Conservation (phyloP, 2,797 vertebrate genomes). For the Artibeus jamaicensis region DNA sequence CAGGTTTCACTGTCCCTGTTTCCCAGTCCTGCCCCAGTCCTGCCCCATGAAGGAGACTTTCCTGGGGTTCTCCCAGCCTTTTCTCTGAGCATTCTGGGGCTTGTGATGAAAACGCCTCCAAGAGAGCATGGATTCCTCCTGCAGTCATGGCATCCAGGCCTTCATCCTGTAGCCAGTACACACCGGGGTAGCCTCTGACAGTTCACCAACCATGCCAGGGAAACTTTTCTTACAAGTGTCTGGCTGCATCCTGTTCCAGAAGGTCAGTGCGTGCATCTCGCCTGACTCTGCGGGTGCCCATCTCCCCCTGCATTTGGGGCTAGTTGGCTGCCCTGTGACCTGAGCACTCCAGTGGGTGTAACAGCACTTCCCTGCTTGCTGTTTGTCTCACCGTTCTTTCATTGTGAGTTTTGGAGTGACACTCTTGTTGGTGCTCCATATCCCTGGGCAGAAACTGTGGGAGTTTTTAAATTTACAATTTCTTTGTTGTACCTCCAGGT, state of each 20-base stretch:
- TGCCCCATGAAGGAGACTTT: neutral
- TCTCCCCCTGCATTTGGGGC: neutral
- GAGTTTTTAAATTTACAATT: neutral
- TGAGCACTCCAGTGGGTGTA: neutral
- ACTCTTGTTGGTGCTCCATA: neutral
- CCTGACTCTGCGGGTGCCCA: neutral
- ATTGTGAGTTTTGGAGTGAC: neutral
- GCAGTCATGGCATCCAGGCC: neutral
- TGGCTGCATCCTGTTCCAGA: neutral
- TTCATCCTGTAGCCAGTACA: neutral
- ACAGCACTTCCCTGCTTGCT: neutral
- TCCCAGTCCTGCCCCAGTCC: neutral
- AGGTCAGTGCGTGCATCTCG: neutral
- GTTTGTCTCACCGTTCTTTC: neutral
- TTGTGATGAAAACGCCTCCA: neutral
- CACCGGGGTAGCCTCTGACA: neutral
- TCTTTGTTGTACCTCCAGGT: neutral
- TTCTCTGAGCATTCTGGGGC: neutral
- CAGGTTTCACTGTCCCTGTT: neutral
- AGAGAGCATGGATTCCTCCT: neutral
- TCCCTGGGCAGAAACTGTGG: neutral
- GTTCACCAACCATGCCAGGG: neutral
- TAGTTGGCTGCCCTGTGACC: neutral
- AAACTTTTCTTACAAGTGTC: neutral
- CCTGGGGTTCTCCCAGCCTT: neutral